Evolutionary conservation across 92 coral and sea anemone genomes (phyloP).

Genomic region (Phymanthus crucifer): DNA sequence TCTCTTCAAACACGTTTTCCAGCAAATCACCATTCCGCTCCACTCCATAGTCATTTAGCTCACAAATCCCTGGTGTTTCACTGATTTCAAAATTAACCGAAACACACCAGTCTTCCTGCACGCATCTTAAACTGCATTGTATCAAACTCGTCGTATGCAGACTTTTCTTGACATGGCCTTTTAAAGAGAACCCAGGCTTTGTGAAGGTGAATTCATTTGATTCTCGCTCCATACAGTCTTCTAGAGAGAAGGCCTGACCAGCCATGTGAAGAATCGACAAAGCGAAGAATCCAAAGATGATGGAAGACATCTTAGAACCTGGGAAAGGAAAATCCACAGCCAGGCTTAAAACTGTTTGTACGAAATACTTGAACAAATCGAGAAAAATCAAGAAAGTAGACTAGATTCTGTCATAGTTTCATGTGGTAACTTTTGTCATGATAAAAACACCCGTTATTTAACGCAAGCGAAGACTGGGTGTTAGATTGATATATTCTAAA

Average conservation of each 20-base stretch:
- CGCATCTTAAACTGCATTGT: not conserved
- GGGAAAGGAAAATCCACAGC: no score
- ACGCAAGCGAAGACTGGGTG: no score
- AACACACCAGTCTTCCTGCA: constrained; percentile 3
- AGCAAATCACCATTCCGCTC: not conserved
- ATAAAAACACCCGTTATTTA: no score
- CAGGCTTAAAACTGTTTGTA: no score
- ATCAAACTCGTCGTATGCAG: not conserved
- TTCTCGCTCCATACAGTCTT: not conserved
- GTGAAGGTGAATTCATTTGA: not conserved
- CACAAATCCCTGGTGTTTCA: not conserved
- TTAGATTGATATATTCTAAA: no score
- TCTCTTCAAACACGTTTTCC: not conserved
- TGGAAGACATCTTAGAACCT: no score
- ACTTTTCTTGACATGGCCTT: not conserved
- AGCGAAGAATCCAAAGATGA: not conserved
- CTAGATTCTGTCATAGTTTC: no score
- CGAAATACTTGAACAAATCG: no score
- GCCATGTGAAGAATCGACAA: not conserved
- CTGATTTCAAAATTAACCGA: not conserved
- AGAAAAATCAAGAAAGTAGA: no score
- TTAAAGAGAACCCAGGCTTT: not conserved
- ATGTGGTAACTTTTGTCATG: no score
- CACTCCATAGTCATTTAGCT: not conserved
- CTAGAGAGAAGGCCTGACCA: not conserved